Percentiles rank a stretch among this genome's conserved stretches.
phyloP scores from a whole-genome alignment of 2,888 invertebrate species.

The Synergus laeviventris region DNA sequence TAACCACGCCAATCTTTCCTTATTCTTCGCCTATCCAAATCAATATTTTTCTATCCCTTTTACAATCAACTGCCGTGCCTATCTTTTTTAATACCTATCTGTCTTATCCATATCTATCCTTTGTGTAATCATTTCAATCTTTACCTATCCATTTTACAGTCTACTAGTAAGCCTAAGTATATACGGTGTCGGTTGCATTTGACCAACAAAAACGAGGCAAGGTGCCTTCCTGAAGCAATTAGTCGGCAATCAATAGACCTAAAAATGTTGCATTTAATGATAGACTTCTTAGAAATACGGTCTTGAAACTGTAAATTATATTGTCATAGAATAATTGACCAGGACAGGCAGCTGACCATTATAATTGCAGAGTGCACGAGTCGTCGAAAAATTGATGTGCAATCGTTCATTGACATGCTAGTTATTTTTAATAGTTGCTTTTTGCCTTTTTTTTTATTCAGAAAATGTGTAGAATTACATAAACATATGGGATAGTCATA shows the following conservation, averaged over 20 bases:
- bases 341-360: constrained; percentile 60
- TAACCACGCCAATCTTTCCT: no score
- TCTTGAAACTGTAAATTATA: constrained; percentile 65
- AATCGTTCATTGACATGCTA: constrained; percentile 7
- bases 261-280: constrained; percentile 70
- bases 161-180: no score
- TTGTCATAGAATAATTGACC: constrained; percentile 68
- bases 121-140: no score
- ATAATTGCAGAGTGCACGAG: constrained; percentile 25
- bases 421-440: constrained; percentile 19
- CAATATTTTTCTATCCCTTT: no score
- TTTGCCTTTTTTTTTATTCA: no score
- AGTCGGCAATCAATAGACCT: constrained; percentile 62
- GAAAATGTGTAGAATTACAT: no score
- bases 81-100: no score
- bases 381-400: constrained; percentile 2
- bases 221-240: constrained; percentile 58
- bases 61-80: no score
- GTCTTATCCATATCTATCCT: no score
- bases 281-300: constrained; percentile 55
- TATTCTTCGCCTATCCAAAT: no score
- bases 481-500: no score
- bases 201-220: constrained; percentile 47
- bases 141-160: no score
- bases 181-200: constrained; percentile 55